phyloP scores from a whole-genome alignment of 2,888 invertebrate genomes.

The Ditula angustiorana region DNA sequence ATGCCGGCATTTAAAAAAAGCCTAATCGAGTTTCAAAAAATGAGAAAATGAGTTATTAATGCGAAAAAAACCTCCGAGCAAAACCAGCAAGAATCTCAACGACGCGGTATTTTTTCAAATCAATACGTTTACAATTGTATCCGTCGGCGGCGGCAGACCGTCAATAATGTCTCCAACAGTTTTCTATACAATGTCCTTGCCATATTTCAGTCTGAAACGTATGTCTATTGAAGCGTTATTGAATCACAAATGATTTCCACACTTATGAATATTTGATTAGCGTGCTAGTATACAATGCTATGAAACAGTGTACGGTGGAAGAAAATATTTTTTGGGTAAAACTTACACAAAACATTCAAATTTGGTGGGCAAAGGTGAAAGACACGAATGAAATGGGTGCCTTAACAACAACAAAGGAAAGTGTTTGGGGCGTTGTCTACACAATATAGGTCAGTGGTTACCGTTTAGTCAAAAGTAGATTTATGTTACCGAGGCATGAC shows the following conservation, averaged over 20 bases:
- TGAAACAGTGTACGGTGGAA: neutral
- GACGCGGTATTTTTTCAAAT: neutral
- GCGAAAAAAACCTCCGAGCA: neutral
- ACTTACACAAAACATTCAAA: neutral
- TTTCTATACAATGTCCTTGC: constrained; percentile 21
- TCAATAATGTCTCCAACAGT: neutral
- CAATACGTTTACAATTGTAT: neutral
- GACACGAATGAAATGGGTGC: constrained; percentile 36
- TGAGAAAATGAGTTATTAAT: neutral
- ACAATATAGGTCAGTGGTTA: constrained; percentile 56
- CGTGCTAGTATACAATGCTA: constrained; percentile 22
- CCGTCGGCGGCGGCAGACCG: neutral
- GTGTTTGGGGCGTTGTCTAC: constrained; percentile 45
- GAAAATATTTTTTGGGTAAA: neutral
- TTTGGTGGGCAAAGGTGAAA: constrained; percentile 14
- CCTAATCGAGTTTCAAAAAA: too few species aligned
- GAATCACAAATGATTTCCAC: constrained; percentile 37
- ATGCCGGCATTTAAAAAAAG: neutral
- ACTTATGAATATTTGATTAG: constrained; percentile 35
- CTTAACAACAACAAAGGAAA: constrained; percentile 44
- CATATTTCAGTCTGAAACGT: constrained; percentile 17
- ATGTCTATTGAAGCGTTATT: constrained; percentile 31
- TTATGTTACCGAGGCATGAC: constrained; percentile 45
- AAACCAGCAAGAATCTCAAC: neutral
- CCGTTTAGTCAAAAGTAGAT: constrained; percentile 47